Evolutionary conservation across 2,797 vertebrate genomes (phyloP), one percentile per base, ranked within the genome.

Genomic region (Thalassophryne amazonica): DNA sequence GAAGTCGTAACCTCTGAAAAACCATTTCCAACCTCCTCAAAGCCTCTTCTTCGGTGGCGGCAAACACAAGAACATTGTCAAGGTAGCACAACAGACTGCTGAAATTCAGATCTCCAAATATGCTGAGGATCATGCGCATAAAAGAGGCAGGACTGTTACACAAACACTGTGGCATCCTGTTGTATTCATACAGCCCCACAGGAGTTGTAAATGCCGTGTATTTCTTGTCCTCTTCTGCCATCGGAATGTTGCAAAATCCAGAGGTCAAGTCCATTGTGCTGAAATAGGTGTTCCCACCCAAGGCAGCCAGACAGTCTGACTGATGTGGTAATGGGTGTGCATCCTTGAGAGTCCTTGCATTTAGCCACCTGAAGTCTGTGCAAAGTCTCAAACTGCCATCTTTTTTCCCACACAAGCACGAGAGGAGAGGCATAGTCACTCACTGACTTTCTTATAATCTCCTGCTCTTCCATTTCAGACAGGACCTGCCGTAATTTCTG

Each of bases 101-200:
- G 27, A 69, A 76, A 4, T 72, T 75, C 3, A 61, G 3, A 3
- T 75, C 54, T 0, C 64, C 53, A 13, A 78, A 75, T 0, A 69
- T 61, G 8, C 18, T 38, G 1, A 66, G 9, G 45, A 67, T 60
- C 43, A 55, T 60, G 0, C 29, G 2, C 56, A 60, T 66, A 2
- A 60, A 66, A 1, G 55, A 42, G 2, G 32, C 31, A 1, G 39
- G 37, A 6, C 38, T 41, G 4, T 42, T 53, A 6, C 38, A 53
- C 1, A 53, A 13, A 1, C 38, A 48, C 8, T 51, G 28, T 4
- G 39, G 32, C 39, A 54, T 21, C 5, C 18, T 25, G 9, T 54
- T 54, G 9, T 54, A 36, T 5, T 54, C 27, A 12, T 46, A 14
- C 22, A 47, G 3, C 1, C 35, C 42, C 20, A 57, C 5, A 0